These are phyloP conservation scores for Drosophila oshimai DNA, from an alignment of 1,140 invertebrate species.

Conservation along the genomic window DNA sequence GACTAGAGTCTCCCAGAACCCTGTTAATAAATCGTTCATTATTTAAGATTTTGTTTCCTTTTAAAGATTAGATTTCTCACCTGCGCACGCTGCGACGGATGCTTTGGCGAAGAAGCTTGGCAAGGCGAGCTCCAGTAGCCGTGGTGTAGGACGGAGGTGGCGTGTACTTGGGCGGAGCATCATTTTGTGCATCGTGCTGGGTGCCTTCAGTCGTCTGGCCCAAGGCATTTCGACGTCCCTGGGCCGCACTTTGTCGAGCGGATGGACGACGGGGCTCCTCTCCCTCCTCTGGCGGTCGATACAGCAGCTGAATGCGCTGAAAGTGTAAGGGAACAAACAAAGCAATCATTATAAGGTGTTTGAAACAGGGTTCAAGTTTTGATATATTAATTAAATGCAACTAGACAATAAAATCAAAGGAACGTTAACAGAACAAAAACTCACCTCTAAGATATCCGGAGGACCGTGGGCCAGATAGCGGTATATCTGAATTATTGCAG, in stretches of 20 bases:
- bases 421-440: slow-evolving; percentile 47
- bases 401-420: no score
- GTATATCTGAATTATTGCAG: slow-evolving; percentile 91
- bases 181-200: slow-evolving; percentile 84
- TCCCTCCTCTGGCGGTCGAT: slow-evolving; percentile 58
- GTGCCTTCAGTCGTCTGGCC: slow-evolving; percentile 10
- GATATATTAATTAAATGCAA: neutral
- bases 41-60: neutral
- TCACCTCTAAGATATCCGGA: slow-evolving; percentile 93
- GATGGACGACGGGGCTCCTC: slow-evolving; percentile 39
- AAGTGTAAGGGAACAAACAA: slow-evolving; percentile 37
- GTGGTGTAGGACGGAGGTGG: slow-evolving; percentile 96
- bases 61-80: slow-evolving; percentile 12
- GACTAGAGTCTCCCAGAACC: slow-evolving; percentile 67
- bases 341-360: no score
- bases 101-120: slow-evolving; percentile 90
- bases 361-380: no score
- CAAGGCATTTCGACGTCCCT: slow-evolving; percentile 38
- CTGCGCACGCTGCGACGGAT: slow-evolving; percentile 91
- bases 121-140: slow-evolving; percentile 92
- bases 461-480: slow-evolving; percentile 91
- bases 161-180: slow-evolving; percentile 96
- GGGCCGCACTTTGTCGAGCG: slow-evolving; percentile 42
- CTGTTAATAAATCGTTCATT: slow-evolving; percentile 7
- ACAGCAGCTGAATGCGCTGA: slow-evolving; percentile 86